Evolutionary conservation across 2,888 invertebrate genomes (phyloP), one percentile per base, ranked within the genome.

Genomic region (Odontomyia ornata): DNA sequence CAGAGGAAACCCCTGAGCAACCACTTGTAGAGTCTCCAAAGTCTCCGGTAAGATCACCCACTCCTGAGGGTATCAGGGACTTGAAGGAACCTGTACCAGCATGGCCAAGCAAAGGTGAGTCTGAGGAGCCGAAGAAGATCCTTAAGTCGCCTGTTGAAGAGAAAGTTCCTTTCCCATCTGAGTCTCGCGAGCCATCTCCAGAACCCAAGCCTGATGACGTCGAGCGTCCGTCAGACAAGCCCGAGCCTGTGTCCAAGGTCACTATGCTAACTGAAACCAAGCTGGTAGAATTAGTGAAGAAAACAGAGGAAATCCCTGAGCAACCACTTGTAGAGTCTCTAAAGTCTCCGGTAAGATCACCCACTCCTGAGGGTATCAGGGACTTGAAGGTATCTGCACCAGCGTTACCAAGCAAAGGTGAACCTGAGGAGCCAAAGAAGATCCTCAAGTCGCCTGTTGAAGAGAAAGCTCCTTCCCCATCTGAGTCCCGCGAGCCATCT

Each of bases 281-380:
- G 21, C 1, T 60, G 4, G 11, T 13, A 11, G 60, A 60, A 18
- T 18, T 23, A 43, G 43, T 43, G 7, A 43, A 7, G 43, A 43
- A 13, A 5, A 56, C 73, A 15, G 57, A 72, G 27, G 62, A 65
- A 46, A 47, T 75, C 47, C 3, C 75, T 1, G 46, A 46, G 36
- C 79, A 79, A 65, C 73, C 46, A 52, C 60, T 77, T 76, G 77
- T 79, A 21, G 60, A 60, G 23, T 60, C 60, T 60, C 60, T 23
- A 43, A 43, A 7, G 43, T 43, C 43, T 43, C 43, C 43, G 7
- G 7, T 13, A 43, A 13, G 43, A 13, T 43, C 43, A 43, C 43
- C 3, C 21, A 1, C 23, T 60, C 60, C 21, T 13, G 13, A 7
- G 7, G 7, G 7, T 7, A 7, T 13, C 43, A 13, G 13, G 7